Percentiles rank a stretch among this genome's conserved stretches.
Evolutionary conservation across 1,140 invertebrate species (phyloP).

Genomic region (Drepana arcuata): DNA sequence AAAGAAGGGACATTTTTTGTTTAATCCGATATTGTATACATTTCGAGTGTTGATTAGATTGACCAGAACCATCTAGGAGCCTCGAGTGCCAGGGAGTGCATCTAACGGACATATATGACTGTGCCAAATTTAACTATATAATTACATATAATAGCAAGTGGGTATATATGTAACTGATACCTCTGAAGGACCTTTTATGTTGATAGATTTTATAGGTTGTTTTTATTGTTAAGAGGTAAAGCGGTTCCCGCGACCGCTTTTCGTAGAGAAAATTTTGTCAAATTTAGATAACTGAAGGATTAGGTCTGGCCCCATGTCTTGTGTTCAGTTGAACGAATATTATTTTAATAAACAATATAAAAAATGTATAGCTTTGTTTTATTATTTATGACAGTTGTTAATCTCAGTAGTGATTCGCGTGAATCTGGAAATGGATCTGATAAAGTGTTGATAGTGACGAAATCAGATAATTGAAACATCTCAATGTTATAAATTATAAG

Average conservation of each 20-base stretch:
- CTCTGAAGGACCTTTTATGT: constrained; percentile 60
- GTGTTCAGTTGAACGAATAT: constrained; percentile 71
- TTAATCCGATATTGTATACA: constrained; percentile 22
- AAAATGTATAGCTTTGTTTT: too few relatives aligned
- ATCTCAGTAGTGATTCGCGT: too few relatives aligned
- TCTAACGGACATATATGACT: constrained; percentile 35
- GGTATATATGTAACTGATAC: too few relatives aligned
- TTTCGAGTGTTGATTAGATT: too few relatives aligned
- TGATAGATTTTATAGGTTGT: constrained; percentile 69
- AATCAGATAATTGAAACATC: too few relatives aligned
- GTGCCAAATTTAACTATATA: constrained; percentile 60
- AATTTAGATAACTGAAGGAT: constrained; percentile 65
- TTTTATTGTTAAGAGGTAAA: constrained; percentile 68
- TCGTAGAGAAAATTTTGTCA: constrained; percentile 53
- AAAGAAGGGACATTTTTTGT: constrained; percentile 24
- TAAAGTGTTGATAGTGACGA: too few relatives aligned
- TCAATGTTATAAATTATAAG: too few relatives aligned
- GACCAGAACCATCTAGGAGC: constrained; percentile 62
- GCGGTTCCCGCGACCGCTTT: constrained; percentile 39
- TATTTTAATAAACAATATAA: constrained; percentile 71
- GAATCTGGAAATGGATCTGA: too few relatives aligned
- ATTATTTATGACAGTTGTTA: too few relatives aligned
- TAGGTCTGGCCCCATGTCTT: constrained; percentile 65
- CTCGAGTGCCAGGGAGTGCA: constrained; percentile 27
- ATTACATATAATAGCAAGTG: too few relatives aligned